Evolutionary conservation across 2,797 vertebrate genomes (phyloP), one percentile per base, ranked within the genome.

Genomic region (Aythya fuligula): DNA sequence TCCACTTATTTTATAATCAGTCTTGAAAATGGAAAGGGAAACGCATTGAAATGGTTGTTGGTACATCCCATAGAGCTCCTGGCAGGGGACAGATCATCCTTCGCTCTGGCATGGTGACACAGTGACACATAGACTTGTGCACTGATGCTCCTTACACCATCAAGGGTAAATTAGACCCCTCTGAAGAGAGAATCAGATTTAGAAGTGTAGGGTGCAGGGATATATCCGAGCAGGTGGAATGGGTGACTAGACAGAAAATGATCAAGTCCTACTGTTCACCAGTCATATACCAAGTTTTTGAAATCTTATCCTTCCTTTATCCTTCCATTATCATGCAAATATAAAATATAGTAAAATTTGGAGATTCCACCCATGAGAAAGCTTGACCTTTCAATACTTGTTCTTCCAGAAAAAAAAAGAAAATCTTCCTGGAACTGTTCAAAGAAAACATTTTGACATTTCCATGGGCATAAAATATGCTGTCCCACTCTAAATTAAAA

Each of bases 401-500:
- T 64, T 92, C 84, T 94, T 93, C 78, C 24, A 25, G 87, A 90
- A 91, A 71, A 24, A 45, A 24, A 32, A 45, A 28, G 8, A 21
- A 28, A 41, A 41, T 43, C 62, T 57, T 28, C 51, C 49, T 81
- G 49, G 41, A 94, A 57, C 69, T 83, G 69, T 39, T 49, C 54
- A 88, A 84, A 94, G 67, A n/a, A 86, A 86, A 73, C 3, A 1
- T 58, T 92, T 74, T 95, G 93, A 93, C 86, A 94, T 93, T 95
- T 90, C 57, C 81, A 90, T 47, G 57, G 84, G 81, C 72, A 85
- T 25, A 74, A 58, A 82, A 69, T 3, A 43, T 90, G 80, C 56
- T 15, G 15, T 64, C 36, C 34, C 28, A 78, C 47, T 80, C 53
- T 76, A 77, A 96, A 97, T 90, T 71, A 87, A 90, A 87, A 85